phyloP scores from a whole-genome alignment of 2,797 vertebrate genomes.

The Tapirus indicus region DNA sequence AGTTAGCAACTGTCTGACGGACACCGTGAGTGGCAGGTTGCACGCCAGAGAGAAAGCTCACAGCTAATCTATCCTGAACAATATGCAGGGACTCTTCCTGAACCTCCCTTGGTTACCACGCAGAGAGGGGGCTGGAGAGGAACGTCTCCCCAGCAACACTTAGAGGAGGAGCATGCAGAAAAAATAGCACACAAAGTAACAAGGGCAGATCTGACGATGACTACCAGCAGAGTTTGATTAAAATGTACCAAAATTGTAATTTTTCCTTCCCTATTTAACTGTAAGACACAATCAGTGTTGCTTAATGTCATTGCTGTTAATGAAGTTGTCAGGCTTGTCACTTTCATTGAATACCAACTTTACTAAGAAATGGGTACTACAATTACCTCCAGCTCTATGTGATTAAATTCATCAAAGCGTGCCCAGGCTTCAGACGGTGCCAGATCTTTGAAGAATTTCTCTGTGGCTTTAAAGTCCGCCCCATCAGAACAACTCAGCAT shows the following conservation, averaged over 20 bases:
- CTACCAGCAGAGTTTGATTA: slow-evolving; percentile 77
- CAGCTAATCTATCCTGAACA: slow-evolving; percentile 61
- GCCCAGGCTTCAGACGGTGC: slow-evolving; percentile 85
- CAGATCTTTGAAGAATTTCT: slow-evolving; percentile 89
- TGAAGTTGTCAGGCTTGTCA: slow-evolving; percentile 89
- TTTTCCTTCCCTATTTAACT: slow-evolving; percentile 79
- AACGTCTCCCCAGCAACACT: slow-evolving; percentile 73
- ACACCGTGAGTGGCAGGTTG: slow-evolving; percentile 76
- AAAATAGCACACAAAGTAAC: slow-evolving; percentile 67
- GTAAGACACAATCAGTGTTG: slow-evolving; percentile 84
- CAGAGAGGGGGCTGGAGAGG: slow-evolving; percentile 56
- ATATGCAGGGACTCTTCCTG: slow-evolving; percentile 68
- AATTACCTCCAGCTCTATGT: slow-evolving; percentile 88
- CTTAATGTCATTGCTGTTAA: slow-evolving; percentile 87
- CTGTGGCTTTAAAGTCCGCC: slow-evolving; percentile 85
- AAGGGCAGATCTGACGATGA: slow-evolving; percentile 72
- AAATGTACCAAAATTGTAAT: slow-evolving; percentile 81
- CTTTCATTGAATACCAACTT: slow-evolving; percentile 87
- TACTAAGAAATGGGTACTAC: slow-evolving; percentile 86
- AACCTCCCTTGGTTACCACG: slow-evolving; percentile 64
- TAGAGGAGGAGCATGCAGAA: slow-evolving; percentile 58
- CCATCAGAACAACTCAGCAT: slow-evolving; percentile 82
- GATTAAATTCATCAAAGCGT: slow-evolving; percentile 89
- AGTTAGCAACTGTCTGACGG: slow-evolving; percentile 83
- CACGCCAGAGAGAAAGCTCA: slow-evolving; percentile 68